Conservation (phyloP, 2,888 invertebrate species). For the Archips xylosteana region DNA sequence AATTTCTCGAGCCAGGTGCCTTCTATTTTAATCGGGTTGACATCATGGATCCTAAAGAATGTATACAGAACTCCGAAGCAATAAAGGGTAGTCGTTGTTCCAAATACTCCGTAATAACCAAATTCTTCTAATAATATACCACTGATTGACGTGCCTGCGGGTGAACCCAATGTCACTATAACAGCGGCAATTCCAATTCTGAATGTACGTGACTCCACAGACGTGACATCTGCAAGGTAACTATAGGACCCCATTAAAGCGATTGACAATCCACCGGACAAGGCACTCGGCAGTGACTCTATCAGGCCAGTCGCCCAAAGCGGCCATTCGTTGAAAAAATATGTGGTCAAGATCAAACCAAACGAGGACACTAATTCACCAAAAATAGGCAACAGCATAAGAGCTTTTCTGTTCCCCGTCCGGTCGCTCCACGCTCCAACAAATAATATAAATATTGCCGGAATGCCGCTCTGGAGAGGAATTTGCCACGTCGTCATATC, state of each 20-base stretch:
- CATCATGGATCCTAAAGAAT: constrained; percentile 68
- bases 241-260: constrained; percentile 86
- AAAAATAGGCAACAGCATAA: constrained; percentile 83
- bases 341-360: constrained; percentile 81
- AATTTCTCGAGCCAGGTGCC: constrained; percentile 61
- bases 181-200: constrained; percentile 86
- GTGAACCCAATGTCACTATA: constrained; percentile 79
- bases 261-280: constrained; percentile 85
- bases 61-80: constrained; percentile 69
- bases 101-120: constrained; percentile 79
- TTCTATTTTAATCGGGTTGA: constrained; percentile 59
- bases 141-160: constrained; percentile 81
- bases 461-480: constrained; percentile 83
- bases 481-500: constrained; percentile 84
- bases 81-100: constrained; percentile 64
- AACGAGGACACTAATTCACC: constrained; percentile 82
- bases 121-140: constrained; percentile 77
- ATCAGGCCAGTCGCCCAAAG: constrained; percentile 82
- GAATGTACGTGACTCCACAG: constrained; percentile 85
- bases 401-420: constrained; percentile 83
- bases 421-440: constrained; percentile 88
- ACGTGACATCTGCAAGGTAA: constrained; percentile 86
- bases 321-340: constrained; percentile 85
- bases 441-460: constrained; percentile 84
- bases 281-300: constrained; percentile 83